Conservation (phyloP, 2,113 vertebrate genomes). For the Tiliqua scincoides region DNA sequence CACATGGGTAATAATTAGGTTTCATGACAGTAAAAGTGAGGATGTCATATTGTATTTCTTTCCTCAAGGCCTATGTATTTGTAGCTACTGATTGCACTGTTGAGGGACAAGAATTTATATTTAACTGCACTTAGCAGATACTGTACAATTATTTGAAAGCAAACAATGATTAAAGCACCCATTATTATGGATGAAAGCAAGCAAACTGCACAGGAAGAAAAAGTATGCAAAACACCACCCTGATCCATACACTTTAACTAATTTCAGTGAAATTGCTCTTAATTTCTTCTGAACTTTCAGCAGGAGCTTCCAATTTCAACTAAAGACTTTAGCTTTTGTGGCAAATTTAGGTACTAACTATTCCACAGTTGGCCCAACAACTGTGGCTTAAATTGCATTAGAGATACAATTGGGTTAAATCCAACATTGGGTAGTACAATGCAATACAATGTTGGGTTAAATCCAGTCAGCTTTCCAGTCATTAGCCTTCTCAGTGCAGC, state of each 20-base stretch:
- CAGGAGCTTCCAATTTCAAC: background rate
- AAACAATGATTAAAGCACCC: too few relatives aligned
- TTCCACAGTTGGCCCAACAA: too few relatives aligned
- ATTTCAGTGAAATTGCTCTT: background rate
- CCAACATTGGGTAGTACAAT: too few relatives aligned
- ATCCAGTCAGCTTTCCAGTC: background rate
- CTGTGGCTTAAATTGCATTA: too few relatives aligned
- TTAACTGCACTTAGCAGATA: background rate
- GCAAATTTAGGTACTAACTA: too few relatives aligned
- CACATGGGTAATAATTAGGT: background rate
- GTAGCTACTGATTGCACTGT: background rate
- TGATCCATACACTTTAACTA: background rate
- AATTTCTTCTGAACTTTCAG: background rate
- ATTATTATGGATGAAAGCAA: background rate
- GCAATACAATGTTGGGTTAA: background rate
- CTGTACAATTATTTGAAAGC: conserved; percentile 31
- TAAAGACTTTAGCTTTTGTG: background rate
- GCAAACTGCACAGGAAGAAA: background rate
- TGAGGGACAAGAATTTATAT: conserved; percentile 40
- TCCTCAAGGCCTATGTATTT: conserved; percentile 14
- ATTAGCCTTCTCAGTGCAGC: background rate
- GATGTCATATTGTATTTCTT: conserved; percentile 13
- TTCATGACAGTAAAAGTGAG: background rate
- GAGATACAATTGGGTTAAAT: background rate
- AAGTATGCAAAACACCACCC: too few relatives aligned